Evolutionary conservation across 2,888 invertebrate genomes (phyloP), one percentile per base, ranked within the genome.

Genomic region (Eustalomyia histrio): DNA sequence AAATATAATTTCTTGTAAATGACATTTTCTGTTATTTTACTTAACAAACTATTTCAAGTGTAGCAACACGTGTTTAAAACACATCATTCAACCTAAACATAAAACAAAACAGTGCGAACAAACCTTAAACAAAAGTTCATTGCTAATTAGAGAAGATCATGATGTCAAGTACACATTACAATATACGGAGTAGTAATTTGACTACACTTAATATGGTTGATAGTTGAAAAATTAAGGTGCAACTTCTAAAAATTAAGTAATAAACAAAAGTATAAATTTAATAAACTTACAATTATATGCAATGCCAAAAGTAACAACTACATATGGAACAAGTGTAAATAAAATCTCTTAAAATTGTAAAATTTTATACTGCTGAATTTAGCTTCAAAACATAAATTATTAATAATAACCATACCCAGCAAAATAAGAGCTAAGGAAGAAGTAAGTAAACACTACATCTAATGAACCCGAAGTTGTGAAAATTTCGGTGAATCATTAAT

Each of bases 161-260:
- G 60, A 65, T 81, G 78, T 78, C 74, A 81, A 81, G 78, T 74
- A 67, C 74, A 74, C 35, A n/a, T 47, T 47, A 47, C 1, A 47
- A 47, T 47, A 39, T 39, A 29, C 7, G 29, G 3, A 29, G 7
- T 29, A 29, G 29, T 29, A 6, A 6, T 29, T 29, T 29, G 3
- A 29, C 7, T 29, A 6, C 29, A 29, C 29, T 29, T 29, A 29
- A 29, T 6, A 29, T 29, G 7, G 24, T 24, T 24, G 12, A 39
- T 2, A 39, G 39, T 47, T 39, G 39, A 39, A 14, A 61, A 55
- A 61, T 9, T 55, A 33, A 78, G 72, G 65, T 78, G 78, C 55
- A 72, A 72, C 76, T 65, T 60, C 5, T 33, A 39, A 10, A 52
- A 47, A 17, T 47, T 29, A 7, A 29, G 7, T 29, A 29, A 6